Conservation (phyloP, 37 sponge, comb jelly and placozoan species). For the Spongia lamella region DNA sequence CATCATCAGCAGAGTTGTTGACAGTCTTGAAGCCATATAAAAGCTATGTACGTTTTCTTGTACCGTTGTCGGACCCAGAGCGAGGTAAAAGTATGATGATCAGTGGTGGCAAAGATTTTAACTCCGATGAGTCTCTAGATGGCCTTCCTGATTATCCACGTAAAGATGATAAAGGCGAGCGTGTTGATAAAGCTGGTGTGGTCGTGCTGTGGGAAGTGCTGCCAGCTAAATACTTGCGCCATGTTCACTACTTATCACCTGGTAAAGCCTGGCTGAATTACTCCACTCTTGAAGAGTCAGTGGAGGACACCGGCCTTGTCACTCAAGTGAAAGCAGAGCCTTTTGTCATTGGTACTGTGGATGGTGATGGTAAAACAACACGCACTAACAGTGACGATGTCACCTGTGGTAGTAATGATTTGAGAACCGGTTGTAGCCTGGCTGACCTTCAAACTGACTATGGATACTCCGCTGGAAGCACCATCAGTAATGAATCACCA, state of each 20-base stretch:
- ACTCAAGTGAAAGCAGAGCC: no score
- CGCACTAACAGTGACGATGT: no score
- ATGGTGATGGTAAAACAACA: no score
- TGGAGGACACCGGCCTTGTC: no score
- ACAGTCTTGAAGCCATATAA: slow-evolving; percentile 7
- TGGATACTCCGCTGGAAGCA: no score
- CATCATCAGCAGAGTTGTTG: neutral
- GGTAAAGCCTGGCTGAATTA: no score
- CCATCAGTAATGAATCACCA: no score
- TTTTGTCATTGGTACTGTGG: no score
- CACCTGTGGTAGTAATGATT: no score
- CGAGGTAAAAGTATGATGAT: slow-evolving; percentile 16
- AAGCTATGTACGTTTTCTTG: slow-evolving; percentile 12
- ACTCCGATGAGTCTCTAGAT: neutral
- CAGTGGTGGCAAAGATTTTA: slow-evolving; percentile 35
- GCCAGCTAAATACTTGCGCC: neutral
- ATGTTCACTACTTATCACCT: neutral
- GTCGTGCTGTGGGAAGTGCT: slow-evolving; percentile 47
- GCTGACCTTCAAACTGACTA: no score
- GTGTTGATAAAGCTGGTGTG: slow-evolving; percentile 20
- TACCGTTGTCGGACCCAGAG: neutral
- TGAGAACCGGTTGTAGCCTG: no score
- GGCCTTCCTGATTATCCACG: neutral
- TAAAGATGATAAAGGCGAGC: neutral
- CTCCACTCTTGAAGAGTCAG: no score